These are phyloP conservation scores for Macrobrachium rosenbergii DNA, from an alignment of 1,140 invertebrate species.

Conservation along the genomic window DNA sequence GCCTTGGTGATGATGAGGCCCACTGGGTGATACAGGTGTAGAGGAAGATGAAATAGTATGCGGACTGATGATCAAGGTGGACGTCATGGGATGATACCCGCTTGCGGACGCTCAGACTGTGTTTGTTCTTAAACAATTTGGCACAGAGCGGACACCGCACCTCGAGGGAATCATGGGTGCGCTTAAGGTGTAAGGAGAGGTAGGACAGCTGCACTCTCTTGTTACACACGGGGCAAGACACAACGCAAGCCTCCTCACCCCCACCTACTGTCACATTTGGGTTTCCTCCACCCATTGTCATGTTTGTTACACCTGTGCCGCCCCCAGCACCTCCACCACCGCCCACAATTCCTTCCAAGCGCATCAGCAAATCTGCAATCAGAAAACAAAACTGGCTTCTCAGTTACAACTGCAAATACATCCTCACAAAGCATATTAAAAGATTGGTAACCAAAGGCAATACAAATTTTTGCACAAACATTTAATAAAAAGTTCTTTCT, in stretches of 20 bases:
- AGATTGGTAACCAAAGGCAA: no score
- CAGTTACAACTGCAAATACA: not conserved
- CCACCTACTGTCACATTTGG: conserved; percentile 30
- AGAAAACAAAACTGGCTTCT: conserved; percentile 40
- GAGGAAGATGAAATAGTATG: conserved; percentile 22
- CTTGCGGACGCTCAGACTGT: conserved; percentile 65
- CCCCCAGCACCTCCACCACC: conserved; percentile 34
- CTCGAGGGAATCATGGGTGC: conserved; percentile 64
- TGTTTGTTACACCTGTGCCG: conserved; percentile 6
- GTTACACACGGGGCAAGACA: conserved; percentile 63
- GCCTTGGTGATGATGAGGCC: conserved; percentile 36
- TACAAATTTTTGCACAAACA: no score
- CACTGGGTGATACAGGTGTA: conserved; percentile 24
- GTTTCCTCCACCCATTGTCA: conserved; percentile 16
- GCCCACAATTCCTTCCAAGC: conserved; percentile 53
- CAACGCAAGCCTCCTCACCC: conserved; percentile 55
- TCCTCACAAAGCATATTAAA: no score
- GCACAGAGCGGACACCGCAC: conserved; percentile 64
- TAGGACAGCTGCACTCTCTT: conserved; percentile 65
- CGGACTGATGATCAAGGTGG: conserved; percentile 20
- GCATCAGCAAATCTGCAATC: conserved; percentile 56
- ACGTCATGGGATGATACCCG: conserved; percentile 64
- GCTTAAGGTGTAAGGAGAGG: conserved; percentile 64
- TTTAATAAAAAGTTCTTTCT: no score
- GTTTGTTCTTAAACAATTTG: conserved; percentile 66